Evolutionary conservation across 2,888 invertebrate genomes (phyloP).

Genomic region (Andrena flavipes): DNA sequence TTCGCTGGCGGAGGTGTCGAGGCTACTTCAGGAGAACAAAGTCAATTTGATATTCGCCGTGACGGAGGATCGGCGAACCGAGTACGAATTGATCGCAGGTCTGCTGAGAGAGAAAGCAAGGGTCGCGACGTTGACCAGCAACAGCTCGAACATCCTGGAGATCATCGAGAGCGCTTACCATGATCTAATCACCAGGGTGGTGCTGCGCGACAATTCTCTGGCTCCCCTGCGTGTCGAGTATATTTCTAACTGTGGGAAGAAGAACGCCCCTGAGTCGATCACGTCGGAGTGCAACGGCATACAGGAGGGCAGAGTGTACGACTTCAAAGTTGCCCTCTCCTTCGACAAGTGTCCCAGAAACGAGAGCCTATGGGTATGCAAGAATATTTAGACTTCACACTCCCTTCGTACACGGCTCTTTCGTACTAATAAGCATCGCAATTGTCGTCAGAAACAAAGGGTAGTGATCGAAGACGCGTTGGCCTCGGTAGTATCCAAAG

Average conservation of each 20-base stretch:
- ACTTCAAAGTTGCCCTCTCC: constrained; percentile 88
- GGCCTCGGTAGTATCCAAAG: constrained; percentile 87
- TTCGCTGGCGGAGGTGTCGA: constrained; percentile 91
- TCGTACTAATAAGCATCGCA: too few species aligned
- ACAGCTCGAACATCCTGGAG: constrained; percentile 95
- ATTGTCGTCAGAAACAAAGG: constrained; percentile 81
- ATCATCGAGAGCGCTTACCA: constrained; percentile 93
- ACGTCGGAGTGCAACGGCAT: constrained; percentile 88
- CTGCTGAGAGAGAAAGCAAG: constrained; percentile 91
- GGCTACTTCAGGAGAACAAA: constrained; percentile 89
- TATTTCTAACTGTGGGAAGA: constrained; percentile 89
- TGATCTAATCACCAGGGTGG: constrained; percentile 89
- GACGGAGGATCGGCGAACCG: constrained; percentile 88
- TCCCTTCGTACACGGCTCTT: background rate
- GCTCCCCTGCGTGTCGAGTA: constrained; percentile 89
- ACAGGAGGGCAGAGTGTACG: constrained; percentile 87
- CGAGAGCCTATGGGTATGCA: constrained; percentile 84
- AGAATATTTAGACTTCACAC: background rate
- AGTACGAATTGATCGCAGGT: constrained; percentile 89
- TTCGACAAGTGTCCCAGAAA: constrained; percentile 87
- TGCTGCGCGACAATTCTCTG: constrained; percentile 88
- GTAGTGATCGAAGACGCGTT: constrained; percentile 91
- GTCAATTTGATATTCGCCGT: constrained; percentile 95
- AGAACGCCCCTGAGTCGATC: constrained; percentile 84
- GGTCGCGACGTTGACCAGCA: constrained; percentile 91